Base-by-base conservation (phyloP, 2,113 vertebrate genomes). In the Paratilapia polleni region DNA sequence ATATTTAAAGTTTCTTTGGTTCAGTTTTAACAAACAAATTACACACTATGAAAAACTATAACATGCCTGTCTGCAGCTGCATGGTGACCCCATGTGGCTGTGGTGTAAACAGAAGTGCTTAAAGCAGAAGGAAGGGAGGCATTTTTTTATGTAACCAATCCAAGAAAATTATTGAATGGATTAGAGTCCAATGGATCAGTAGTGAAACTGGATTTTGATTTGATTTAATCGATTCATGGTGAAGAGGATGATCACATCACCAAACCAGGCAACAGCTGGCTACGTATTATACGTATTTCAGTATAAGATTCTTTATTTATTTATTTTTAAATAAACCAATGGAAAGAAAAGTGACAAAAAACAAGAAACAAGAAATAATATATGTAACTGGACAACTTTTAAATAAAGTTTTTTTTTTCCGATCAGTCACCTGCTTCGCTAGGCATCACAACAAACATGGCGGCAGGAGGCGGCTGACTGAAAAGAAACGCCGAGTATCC, bases 401-500 rank as follows among this genome's bases (percentile, higher is more conserved):
- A 10, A 61, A 78, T 83, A 84, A 84, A 84, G 82, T 36, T 78
- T 59, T 70, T 91, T 70, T 70, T 70, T 47, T 70, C 6, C 10
- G 52, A 59, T 0, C 24, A 14, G 74, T 89, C 90, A 88, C 77
- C 88, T 84, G 92, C 84, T 83, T 15, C 38, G 24, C 20, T 28
- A 31, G 13, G 38, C 52, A 85, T 57, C 93, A 94, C 81, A 94
- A 93, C 94, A 95, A 94, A 95, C 73, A 95, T 94, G 94, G 92
- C 91, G 88, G 14, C 77, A 1, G 64, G 74, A 78, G 62, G 81
- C 59, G 76, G 88, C 74, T 82, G 66, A 12, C 43, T 0, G 77
- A 52, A 31, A 4, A 43, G 26, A 19, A 15, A 13, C 22, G 38
- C 17, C 6, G 56, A 20, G 12, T 6, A 20, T 49, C 70, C 12